A percentile compares a stretch with the other conserved stretches of the same genome.
Conservation (phyloP, 2,888 invertebrate species). For the Coenonympha arcania region DNA sequence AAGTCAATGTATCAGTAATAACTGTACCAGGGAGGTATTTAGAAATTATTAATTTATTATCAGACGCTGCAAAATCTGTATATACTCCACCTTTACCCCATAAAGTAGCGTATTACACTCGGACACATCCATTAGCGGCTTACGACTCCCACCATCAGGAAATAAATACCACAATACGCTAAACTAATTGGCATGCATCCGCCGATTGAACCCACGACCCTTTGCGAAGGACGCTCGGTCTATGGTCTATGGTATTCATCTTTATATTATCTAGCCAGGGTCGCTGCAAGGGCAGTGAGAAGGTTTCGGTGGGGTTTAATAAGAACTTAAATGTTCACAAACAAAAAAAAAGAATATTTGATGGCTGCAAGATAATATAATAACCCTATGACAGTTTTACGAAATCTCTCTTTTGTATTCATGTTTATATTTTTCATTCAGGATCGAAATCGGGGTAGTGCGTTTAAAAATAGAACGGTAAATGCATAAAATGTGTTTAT, state of each 20-base stretch:
- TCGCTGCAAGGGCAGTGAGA: too few relatives aligned
- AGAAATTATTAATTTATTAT: too few relatives aligned
- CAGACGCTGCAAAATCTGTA: too few relatives aligned
- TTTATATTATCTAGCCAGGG: background rate
- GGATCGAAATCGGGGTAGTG: background rate
- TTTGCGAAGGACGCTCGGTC: slow-evolving; percentile 35
- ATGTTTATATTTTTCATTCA: slow-evolving; percentile 7
- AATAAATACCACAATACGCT: slow-evolving; percentile 31
- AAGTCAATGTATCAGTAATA: too few relatives aligned
- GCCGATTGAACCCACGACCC: slow-evolving; percentile 44
- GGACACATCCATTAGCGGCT: slow-evolving; percentile 24
- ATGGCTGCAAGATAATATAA: too few relatives aligned
- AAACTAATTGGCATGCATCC: slow-evolving; percentile 35
- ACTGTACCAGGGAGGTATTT: too few relatives aligned
- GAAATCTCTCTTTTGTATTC: slow-evolving; percentile 19
- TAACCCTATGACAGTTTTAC: too few relatives aligned
- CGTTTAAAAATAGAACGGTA: too few relatives aligned
- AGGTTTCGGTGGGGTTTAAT: too few relatives aligned
- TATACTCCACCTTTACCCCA: slow-evolving; percentile 6
- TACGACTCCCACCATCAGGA: slow-evolving; percentile 25
- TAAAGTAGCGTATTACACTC: slow-evolving; percentile 2
- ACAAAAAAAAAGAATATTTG: too few relatives aligned
- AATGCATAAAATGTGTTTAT: too few relatives aligned
- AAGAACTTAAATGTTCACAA: too few relatives aligned
- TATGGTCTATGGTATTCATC: slow-evolving; percentile 20